Evolutionary conservation across 2,888 invertebrate genomes (phyloP), one percentile per base, ranked within the genome.

Genomic region (Gandaritis pyraliata): DNA sequence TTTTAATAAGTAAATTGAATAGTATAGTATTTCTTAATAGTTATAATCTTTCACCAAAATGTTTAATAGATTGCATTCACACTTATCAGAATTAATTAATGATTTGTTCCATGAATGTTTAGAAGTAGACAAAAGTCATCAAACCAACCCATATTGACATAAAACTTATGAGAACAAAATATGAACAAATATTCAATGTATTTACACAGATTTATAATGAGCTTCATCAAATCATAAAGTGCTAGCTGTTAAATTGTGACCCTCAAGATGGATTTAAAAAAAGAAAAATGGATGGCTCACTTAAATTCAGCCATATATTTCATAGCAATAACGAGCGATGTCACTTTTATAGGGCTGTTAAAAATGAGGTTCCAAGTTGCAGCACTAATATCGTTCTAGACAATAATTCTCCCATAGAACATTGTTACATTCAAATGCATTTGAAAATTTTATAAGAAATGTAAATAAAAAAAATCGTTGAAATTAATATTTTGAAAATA

Each of bases 371-470:
- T 50, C 7, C 50, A 18, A 55, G 50, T 55, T 11, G 43, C 30
- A 5, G 12, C 45, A 61, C 48, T 43, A 46, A 48, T 53, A 65
- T 52, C 49, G 45, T 60, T 47, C 33, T 67, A 63, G 66, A 70
- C 66, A 70, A 68, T 70, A 70, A 67, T 62, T 45, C 57, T 54
- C 41, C 54, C 45, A 70, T 61, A 38, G 36, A 70, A 74, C 70
- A 68, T 77, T 77, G 73, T 71, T 74, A 63, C 57, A 72, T 72
- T 69, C 60, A 63, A 72, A 47, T 30, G 13, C 30, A 74, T 70
- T 74, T 75, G 70, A 61, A 78, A 75, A 80, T 80, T 75, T 77
- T 80, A 76, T 77, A 75, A 66, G 60, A 64, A 66, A 67, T 66
- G 57, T 63, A 54, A 61, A 61, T 61, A 50, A 50, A n/a, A 57